Conservation (phyloP, 1,140 invertebrate genomes). For the Amyelois transitella region DNA sequence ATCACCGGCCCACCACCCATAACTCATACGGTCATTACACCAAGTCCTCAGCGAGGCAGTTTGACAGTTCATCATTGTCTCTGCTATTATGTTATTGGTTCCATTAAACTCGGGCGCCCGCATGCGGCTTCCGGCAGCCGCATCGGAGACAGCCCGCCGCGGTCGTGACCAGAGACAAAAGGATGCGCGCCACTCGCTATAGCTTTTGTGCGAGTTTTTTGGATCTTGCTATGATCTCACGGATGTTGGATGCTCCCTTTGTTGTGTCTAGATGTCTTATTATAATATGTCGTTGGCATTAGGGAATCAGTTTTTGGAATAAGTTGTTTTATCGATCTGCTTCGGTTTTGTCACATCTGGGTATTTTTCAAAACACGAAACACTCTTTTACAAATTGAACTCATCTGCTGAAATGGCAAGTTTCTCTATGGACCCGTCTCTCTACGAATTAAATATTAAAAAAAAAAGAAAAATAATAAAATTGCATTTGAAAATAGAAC, state of each 20-base stretch:
- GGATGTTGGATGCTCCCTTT: background rate
- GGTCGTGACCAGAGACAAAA: conserved; percentile 56
- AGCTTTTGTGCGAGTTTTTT: conserved; percentile 14
- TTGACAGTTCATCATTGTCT: conserved; percentile 41
- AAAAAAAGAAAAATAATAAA: conserved; percentile 13
- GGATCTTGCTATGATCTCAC: background rate
- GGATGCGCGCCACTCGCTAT: conserved; percentile 8
- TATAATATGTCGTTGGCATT: background rate
- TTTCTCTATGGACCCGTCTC: too few species aligned
- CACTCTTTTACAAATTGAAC: too few species aligned
- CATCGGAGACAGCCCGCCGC: conserved; percentile 29
- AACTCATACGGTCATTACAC: background rate
- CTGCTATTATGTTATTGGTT: conserved; percentile 56
- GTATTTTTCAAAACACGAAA: too few species aligned
- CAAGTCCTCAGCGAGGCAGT: background rate
- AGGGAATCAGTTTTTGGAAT: too few species aligned
- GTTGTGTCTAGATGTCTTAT: background rate
- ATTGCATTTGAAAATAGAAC: conserved; percentile 24
- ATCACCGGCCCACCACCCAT: background rate
- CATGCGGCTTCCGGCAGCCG: conserved; percentile 32
- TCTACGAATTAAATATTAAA: too few species aligned
- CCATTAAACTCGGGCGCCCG: conserved; percentile 43
- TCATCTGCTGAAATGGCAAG: too few species aligned
- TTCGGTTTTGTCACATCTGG: too few species aligned
- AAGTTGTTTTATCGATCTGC: too few species aligned